Evolutionary conservation across 2,888 invertebrate species (phyloP), one percentile per base, ranked within the genome.

Genomic region (Ennomos fuscantarius): DNA sequence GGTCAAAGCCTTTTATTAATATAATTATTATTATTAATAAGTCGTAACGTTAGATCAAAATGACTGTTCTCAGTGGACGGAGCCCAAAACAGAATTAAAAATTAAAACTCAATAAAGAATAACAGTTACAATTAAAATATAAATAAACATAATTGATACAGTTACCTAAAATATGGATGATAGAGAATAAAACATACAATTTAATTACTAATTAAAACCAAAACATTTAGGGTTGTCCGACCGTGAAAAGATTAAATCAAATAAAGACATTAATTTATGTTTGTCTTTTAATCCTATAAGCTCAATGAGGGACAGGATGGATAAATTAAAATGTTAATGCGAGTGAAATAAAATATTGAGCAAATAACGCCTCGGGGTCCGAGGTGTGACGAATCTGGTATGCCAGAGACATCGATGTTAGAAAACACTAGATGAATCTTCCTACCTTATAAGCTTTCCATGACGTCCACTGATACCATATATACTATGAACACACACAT

Each of bases 241-340:
- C 54, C 49, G 50, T 60, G 60, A 56, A 62, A 44, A 53, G 55
- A 59, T 53, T 50, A 62, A 70, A 65, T 57, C 61, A 69, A 75
- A 76, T 77, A 76, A 76, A 76, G 60, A 76, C 68, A 74, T 68
- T 61, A 77, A 75, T 79, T 78, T 80, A 79, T 77, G 70, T 54
- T 69, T 73, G 75, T 73, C 69, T 53, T 62, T 65, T 79, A 74
- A 79, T 79, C 79, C 70, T 71, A 62, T 68, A 72, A 68, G 65
- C 60, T 62, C 49, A 69, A 56, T 66, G 68, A 67, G 65, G 66
- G 67, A 61, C 64, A 65, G 64, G 68, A 59, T 40, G 65, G 66
- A 75, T 73, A 74, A 74, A 80, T 78, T 78, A 74, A 76, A 77
- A 76, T 75, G 73, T 79, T 79, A 78, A 78, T 78, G 73, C 67